Evolutionary conservation across 2,888 invertebrate species (phyloP).

Genomic region (Polyommatus icarus): DNA sequence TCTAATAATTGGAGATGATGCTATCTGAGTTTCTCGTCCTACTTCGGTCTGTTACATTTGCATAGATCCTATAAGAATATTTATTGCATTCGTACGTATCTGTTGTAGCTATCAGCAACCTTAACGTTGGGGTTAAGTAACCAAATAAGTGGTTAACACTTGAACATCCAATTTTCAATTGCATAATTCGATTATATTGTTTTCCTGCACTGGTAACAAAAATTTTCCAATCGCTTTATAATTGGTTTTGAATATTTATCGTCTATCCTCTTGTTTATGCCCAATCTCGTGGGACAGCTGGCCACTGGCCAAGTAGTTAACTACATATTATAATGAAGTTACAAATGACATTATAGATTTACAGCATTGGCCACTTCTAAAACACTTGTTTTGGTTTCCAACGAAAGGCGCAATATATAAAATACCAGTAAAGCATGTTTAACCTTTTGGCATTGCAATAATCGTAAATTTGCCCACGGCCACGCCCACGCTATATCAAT

Average conservation of each 20-base stretch:
- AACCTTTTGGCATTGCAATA: conserved; percentile 29
- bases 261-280: neutral
- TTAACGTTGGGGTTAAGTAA: neutral
- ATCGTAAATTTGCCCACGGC: conserved; percentile 27
- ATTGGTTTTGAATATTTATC: neutral
- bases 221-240: neutral
- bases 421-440: conserved; percentile 19
- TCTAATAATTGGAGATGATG: conserved; percentile 13
- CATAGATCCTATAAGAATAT: conserved; percentile 22
- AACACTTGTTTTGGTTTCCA: conserved; percentile 20
- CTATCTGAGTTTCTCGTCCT: conserved; percentile 25
- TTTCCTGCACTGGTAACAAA: neutral
- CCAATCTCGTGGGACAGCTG: neutral
- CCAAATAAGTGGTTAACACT: neutral
- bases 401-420: conserved; percentile 23
- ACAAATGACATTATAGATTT: neutral
- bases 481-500: conserved; percentile 27
- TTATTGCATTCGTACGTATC: conserved; percentile 17
- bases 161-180: conserved; percentile 3
- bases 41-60: conserved; percentile 16
- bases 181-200: conserved; percentile 4
- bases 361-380: conserved; percentile 3
- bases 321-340: neutral
- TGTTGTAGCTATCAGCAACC: neutral
- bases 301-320: neutral